These are phyloP conservation scores for Cetoscarus ocellatus DNA, from an alignment of 2,797 vertebrate species.

Conservation along the genomic window DNA sequence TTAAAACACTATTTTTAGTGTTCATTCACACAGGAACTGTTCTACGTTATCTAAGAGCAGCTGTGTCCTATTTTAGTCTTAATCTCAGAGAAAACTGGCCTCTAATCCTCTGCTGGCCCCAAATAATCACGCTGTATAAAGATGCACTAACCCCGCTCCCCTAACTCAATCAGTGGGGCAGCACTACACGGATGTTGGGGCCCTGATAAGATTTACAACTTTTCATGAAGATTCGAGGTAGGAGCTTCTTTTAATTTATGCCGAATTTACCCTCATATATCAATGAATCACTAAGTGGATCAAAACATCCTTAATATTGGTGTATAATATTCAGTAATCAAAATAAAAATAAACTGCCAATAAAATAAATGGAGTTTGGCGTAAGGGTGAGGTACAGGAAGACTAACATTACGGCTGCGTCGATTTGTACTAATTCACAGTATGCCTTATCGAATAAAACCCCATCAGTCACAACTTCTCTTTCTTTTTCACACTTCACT, in stretches of 20 bases:
- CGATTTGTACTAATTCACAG: too few relatives aligned
- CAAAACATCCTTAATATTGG: fast-evolving
- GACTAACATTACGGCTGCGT: not conserved
- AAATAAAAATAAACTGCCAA: not conserved
- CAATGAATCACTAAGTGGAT: fast-evolving
- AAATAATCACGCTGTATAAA: not conserved
- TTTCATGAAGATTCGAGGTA: not conserved
- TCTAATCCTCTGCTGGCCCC: not conserved
- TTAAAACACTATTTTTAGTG: too few relatives aligned
- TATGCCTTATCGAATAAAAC: too few relatives aligned
- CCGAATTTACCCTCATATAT: not conserved
- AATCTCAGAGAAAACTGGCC: not conserved
- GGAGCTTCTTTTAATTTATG: not conserved
- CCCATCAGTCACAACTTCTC: too few relatives aligned
- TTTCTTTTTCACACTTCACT: not conserved
- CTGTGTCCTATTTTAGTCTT: conserved; percentile 3
- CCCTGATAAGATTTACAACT: not conserved
- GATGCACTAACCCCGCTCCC: not conserved
- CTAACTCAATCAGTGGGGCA: not conserved
- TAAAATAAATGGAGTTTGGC: conserved; percentile 5
- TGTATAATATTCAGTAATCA: not conserved
- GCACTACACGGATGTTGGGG: not conserved
- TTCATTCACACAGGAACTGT: not conserved
- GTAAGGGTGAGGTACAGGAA: conserved; percentile 24
- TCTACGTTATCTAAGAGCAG: not conserved